Percentiles rank a stretch among this genome's conserved stretches.
phyloP scores from a whole-genome alignment of 2,888 invertebrate species.

The Tuta absoluta region DNA sequence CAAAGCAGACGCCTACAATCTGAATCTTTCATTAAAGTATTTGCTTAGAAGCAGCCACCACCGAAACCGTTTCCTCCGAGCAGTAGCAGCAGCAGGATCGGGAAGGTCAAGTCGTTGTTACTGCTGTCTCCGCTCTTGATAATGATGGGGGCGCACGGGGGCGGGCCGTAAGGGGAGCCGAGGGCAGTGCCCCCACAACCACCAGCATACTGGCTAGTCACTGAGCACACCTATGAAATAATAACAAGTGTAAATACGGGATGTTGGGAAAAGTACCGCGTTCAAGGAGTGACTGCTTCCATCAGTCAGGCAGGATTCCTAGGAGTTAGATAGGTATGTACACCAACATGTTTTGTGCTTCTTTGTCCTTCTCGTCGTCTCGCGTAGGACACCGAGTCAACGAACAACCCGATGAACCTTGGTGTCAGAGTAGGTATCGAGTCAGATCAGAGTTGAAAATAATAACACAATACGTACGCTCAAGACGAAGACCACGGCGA shows the following conservation, averaged over 20 bases:
- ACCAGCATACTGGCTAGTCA: slow-evolving; percentile 43
- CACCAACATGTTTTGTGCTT: too few species aligned
- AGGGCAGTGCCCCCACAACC: slow-evolving; percentile 26
- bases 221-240: slow-evolving; percentile 43
- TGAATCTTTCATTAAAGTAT: neutral
- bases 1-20: neutral
- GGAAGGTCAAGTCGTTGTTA: slow-evolving; percentile 45
- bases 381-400: too few species aligned
- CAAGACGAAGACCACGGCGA: slow-evolving; percentile 29
- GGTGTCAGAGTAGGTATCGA: too few species aligned
- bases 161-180: slow-evolving; percentile 38
- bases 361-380: too few species aligned
- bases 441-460: neutral
- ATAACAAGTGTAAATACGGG: neutral
- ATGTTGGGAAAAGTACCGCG: neutral
- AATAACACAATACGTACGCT: slow-evolving; percentile 28
- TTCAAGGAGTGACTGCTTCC: too few species aligned
- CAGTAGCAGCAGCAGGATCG: slow-evolving; percentile 48
- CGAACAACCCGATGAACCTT: too few species aligned
- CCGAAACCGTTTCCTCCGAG: slow-evolving; percentile 38
- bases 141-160: slow-evolving; percentile 40
- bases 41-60: slow-evolving; percentile 12
- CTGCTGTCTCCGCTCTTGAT: slow-evolving; percentile 41
- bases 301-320: too few species aligned
- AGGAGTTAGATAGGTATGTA: too few species aligned